phyloP scores from a whole-genome alignment of 2,797 vertebrate species.

The Danio jaintianensis region DNA sequence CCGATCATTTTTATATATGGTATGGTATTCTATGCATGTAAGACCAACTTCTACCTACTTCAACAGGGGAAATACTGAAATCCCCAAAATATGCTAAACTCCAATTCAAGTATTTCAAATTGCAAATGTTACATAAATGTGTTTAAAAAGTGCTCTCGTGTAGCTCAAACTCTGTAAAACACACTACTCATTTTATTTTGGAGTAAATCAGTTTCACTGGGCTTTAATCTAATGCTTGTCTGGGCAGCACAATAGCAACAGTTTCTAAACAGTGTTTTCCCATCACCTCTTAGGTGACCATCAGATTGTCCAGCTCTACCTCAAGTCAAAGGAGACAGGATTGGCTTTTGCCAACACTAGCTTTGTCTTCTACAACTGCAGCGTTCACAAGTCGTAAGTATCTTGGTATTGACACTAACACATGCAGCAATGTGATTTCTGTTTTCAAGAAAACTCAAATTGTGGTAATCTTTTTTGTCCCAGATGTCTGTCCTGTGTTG shows the following conservation, averaged over 20 bases:
- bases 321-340: constrained; percentile 97
- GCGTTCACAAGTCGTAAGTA: constrained; percentile 96
- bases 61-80: neutral
- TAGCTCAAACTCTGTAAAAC: no score
- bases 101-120: no score
- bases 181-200: no score
- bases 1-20: neutral
- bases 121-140: no score
- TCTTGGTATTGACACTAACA: neutral
- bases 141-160: no score
- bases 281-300: constrained; percentile 85
- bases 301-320: constrained; percentile 95
- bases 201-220: neutral
- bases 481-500: constrained; percentile 95
- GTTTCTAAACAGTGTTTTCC: neutral
- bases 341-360: constrained; percentile 96
- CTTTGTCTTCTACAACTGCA: constrained; percentile 99
- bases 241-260: neutral
- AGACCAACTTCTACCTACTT: neutral
- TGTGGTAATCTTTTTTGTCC: constrained; percentile 2
- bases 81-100: neutral
- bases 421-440: neutral
- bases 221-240: neutral
- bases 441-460: neutral
- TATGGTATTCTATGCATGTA: neutral